phyloP scores from a whole-genome alignment of 2,797 vertebrate genomes.

The Threskiornis aethiopicus region DNA sequence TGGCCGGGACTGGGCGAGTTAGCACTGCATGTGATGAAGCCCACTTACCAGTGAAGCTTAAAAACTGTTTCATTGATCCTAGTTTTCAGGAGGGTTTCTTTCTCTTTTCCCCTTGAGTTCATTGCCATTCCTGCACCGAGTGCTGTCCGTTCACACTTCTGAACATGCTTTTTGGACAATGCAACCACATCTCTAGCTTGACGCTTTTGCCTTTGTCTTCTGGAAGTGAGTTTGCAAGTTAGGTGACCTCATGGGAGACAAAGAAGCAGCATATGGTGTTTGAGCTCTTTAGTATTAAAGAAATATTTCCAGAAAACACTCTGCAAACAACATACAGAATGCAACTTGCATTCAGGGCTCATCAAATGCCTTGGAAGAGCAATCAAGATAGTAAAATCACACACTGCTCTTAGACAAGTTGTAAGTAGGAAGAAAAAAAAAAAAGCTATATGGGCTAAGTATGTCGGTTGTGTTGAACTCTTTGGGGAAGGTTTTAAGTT shows the following conservation, averaged over 20 bases:
- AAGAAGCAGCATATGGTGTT: neutral
- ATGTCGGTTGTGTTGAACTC: neutral
- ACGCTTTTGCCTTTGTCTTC: neutral
- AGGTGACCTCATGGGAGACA: neutral
- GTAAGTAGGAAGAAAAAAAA: too few relatives aligned
- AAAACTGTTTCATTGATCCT: neutral
- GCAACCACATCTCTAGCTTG: neutral
- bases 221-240: neutral
- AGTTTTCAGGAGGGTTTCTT: neutral
- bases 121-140: neutral
- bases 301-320: neutral
- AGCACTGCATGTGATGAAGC: neutral
- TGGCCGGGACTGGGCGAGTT: neutral
- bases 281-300: neutral
- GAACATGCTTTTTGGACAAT: neutral
- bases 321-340: neutral
- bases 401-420: neutral
- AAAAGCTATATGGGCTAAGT: neutral
- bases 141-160: neutral
- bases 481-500: neutral
- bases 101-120: neutral
- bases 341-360: neutral
- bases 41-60: neutral
- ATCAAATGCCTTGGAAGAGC: neutral
- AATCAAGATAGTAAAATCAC: neutral